A percentile compares a stretch with the other conserved stretches of the same genome.
These are phyloP conservation scores for Diplolepis rosae DNA, from an alignment of 2,888 invertebrate species.

Conservation along the genomic window DNA sequence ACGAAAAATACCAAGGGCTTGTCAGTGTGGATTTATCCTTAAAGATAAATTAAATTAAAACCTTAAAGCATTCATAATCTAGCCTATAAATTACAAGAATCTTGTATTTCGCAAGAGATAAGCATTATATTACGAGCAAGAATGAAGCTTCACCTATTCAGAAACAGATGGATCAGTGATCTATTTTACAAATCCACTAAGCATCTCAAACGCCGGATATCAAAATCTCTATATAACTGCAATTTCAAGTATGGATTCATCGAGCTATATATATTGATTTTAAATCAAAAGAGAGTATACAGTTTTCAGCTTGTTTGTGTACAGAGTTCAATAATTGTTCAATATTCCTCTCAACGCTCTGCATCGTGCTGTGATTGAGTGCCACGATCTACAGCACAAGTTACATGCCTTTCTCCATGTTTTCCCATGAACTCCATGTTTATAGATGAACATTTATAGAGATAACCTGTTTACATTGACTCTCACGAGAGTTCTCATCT, in stretches of 20 bases:
- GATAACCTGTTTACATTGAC: not conserved
- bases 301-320: constrained; percentile 59
- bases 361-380: constrained; percentile 48
- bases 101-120: constrained; percentile 3
- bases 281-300: constrained; percentile 51
- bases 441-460: constrained; percentile 18
- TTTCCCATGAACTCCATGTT: constrained; percentile 38
- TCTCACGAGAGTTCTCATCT: constrained; percentile 21
- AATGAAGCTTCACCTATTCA: constrained; percentile 30
- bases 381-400: constrained; percentile 38
- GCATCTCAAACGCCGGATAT: no score
- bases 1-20: not conserved
- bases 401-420: constrained; percentile 33
- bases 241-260: no score
- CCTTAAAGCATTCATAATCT: not conserved
- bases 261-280: constrained; percentile 54
- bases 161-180: not conserved
- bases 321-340: constrained; percentile 66
- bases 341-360: constrained; percentile 55
- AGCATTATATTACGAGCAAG: not conserved
- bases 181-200: no score
- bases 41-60: not conserved
- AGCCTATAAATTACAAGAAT: not conserved
- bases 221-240: no score
- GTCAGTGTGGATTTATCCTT: not conserved